Conservation (phyloP, 2,888 invertebrate species). For the Spicauda simplicius region DNA sequence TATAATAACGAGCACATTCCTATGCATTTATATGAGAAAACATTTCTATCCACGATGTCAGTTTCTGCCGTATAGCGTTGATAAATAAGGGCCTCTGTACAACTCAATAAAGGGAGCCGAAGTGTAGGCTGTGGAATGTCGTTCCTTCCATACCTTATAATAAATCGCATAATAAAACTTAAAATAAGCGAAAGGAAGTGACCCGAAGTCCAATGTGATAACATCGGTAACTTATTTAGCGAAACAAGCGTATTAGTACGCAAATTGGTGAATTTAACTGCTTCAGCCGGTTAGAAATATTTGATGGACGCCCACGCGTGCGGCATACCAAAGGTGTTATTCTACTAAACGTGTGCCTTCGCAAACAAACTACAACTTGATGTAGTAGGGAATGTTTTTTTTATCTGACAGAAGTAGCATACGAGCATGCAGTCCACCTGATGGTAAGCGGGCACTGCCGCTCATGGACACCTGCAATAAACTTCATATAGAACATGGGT, state of each 20-base stretch:
- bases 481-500: too few species aligned
- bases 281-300: slow-evolving; percentile 51
- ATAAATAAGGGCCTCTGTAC: slow-evolving; percentile 42
- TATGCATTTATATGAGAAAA: too few species aligned
- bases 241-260: slow-evolving; percentile 62
- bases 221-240: slow-evolving; percentile 64
- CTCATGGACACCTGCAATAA: too few species aligned
- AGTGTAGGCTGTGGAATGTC: slow-evolving; percentile 53
- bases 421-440: too few species aligned
- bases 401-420: too few species aligned
- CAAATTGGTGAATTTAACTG: slow-evolving; percentile 61
- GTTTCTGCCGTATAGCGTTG: not conserved
- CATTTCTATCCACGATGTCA: not conserved
- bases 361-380: not conserved
- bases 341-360: not conserved
- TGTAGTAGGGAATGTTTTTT: too few species aligned
- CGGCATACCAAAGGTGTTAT: not conserved
- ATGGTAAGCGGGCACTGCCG: too few species aligned
- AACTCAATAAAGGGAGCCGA: slow-evolving; percentile 56
- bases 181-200: slow-evolving; percentile 60
- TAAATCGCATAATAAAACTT: slow-evolving; percentile 68
- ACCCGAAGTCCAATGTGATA: slow-evolving; percentile 55
- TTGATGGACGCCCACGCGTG: slow-evolving; percentile 57
- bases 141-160: slow-evolving; percentile 47
- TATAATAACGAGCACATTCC: too few species aligned